phyloP scores from a whole-genome alignment of 2,888 invertebrate genomes.

The Stenodera caucasica region DNA sequence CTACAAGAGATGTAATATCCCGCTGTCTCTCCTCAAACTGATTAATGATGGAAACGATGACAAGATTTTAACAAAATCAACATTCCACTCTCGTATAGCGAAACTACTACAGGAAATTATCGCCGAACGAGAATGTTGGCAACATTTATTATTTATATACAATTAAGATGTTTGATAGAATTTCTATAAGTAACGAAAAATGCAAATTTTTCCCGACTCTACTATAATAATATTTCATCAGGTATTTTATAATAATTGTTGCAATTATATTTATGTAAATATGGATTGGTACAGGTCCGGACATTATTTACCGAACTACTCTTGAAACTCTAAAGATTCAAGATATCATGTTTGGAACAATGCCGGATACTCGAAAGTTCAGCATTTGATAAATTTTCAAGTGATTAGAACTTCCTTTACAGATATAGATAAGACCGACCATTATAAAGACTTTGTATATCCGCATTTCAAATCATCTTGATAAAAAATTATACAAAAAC shows the following conservation, averaged over 20 bases:
- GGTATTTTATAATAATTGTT: not conserved
- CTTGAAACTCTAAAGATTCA: slow-evolving; percentile 30
- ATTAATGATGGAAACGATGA: slow-evolving; percentile 53
- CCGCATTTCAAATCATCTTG: slow-evolving; percentile 30
- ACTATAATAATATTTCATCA: too few species aligned
- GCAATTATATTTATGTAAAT: slow-evolving; percentile 14
- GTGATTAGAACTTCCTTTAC: slow-evolving; percentile 48
- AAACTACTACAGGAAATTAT: slow-evolving; percentile 46
- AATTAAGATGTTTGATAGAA: slow-evolving; percentile 23
- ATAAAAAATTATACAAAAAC: slow-evolving; percentile 13
- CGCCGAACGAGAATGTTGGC: slow-evolving; percentile 43
- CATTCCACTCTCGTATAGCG: slow-evolving; percentile 36
- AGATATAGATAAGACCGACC: slow-evolving; percentile 43
- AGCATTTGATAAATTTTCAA: slow-evolving; percentile 46
- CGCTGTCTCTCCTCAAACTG: slow-evolving; percentile 51
- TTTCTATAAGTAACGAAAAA: too few species aligned
- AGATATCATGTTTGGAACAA: slow-evolving; percentile 38
- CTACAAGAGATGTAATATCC: slow-evolving; percentile 55
- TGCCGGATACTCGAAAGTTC: slow-evolving; percentile 47
- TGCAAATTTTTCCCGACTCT: too few species aligned
- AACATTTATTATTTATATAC: slow-evolving; percentile 40
- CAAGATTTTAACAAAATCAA: slow-evolving; percentile 46
- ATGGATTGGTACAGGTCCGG: slow-evolving; percentile 18
- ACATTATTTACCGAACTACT: slow-evolving; percentile 26
- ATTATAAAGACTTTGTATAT: slow-evolving; percentile 31